Percentiles rank a stretch among this genome's conserved stretches.
Conservation (phyloP, 92 coral and sea anemone genomes). For the Epizoanthus fatuus region DNA sequence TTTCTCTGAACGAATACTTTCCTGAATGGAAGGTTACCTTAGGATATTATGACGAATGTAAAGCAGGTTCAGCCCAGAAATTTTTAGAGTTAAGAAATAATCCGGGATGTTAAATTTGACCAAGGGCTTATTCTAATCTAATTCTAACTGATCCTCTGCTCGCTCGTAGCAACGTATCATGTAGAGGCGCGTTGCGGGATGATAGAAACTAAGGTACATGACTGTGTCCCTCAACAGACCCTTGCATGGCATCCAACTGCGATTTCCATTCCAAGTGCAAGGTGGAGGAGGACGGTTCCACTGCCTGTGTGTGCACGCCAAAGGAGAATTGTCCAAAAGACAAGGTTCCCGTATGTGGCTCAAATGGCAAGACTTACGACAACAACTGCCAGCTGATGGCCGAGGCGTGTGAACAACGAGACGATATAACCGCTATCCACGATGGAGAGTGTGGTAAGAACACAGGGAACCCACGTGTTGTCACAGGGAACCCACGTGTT, state of each 20-base stretch:
- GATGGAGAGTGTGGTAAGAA: constrained; percentile 87
- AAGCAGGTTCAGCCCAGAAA: no score
- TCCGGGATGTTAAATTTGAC: no score
- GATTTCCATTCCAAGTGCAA: constrained; percentile 77
- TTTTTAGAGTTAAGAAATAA: no score
- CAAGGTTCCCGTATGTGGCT: constrained; percentile 85
- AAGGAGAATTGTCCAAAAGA: constrained; percentile 67
- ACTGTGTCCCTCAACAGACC: constrained; percentile 62
- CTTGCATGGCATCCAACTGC: constrained; percentile 82
- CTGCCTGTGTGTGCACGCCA: constrained; percentile 85
- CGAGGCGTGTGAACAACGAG: constrained; percentile 70
- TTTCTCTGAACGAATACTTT: no score
- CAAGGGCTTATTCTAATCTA: no score
- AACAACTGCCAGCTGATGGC: constrained; percentile 84
- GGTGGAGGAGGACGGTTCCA: constrained; percentile 64
- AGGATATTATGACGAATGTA: no score
- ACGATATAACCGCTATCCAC: constrained; percentile 56
- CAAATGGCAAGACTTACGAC: constrained; percentile 74
- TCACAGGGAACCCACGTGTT: no score
- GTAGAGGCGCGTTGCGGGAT: background rate
- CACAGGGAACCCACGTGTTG: no score
- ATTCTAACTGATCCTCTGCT: no score
- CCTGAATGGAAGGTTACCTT: no score
- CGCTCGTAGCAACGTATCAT: no score
- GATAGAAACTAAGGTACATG: background rate